These are phyloP conservation scores for Cheiracanthium punctorium DNA, from an alignment of 2,888 invertebrate genomes.

Conservation along the genomic window DNA sequence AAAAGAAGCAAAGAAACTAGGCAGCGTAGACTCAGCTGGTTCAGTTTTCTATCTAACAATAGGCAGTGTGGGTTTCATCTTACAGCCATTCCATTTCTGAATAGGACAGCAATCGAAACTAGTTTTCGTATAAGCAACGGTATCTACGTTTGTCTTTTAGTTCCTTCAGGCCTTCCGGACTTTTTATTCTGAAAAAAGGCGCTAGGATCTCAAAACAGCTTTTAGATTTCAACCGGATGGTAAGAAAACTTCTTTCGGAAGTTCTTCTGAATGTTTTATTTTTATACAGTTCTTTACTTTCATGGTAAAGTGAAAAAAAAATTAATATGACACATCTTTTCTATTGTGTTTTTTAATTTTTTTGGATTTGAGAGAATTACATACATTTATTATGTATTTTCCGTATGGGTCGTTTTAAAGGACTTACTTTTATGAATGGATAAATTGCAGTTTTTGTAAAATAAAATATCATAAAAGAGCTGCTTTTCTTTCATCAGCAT, in stretches of 20 bases:
- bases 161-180: not conserved
- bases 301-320: not conserved
- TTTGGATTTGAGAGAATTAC: too few species aligned
- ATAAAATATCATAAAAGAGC: too few species aligned
- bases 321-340: not conserved
- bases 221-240: not conserved
- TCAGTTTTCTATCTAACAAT: slow-evolving; percentile 17
- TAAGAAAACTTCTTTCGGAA: not conserved
- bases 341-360: too few species aligned
- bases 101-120: slow-evolving; percentile 32
- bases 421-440: too few species aligned
- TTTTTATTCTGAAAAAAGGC: not conserved
- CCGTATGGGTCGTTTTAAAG: too few species aligned
- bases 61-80: slow-evolving; percentile 27
- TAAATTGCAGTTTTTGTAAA: too few species aligned
- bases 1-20: slow-evolving; percentile 24
- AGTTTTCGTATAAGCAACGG: slow-evolving; percentile 25
- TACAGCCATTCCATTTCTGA: slow-evolving; percentile 17
- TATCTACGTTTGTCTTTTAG: slow-evolving; percentile 24
- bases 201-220: not conserved
- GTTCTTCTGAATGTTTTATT: not conserved
- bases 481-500: too few species aligned
- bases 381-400: too few species aligned
- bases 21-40: slow-evolving; percentile 30
- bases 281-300: not conserved